phyloP scores from a whole-genome alignment of 2,888 invertebrate species.

The Copidosoma aretas region DNA sequence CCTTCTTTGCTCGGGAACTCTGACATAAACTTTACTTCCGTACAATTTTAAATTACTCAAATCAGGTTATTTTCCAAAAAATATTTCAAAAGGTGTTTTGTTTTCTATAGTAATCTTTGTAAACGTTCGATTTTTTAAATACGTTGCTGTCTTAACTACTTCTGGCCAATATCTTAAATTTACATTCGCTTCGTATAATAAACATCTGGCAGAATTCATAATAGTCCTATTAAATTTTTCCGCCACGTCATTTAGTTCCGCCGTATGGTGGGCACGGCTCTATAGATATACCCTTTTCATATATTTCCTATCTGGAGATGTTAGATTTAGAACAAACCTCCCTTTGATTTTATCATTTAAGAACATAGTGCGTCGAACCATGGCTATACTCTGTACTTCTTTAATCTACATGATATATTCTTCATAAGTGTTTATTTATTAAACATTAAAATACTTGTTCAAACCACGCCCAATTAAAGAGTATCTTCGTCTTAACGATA shows the following conservation, averaged over 20 bases:
- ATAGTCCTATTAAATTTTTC: conserved; percentile 25
- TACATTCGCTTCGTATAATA: conserved; percentile 31
- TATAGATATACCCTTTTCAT: conserved; percentile 34
- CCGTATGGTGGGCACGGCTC: conserved; percentile 19
- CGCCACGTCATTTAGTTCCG: conserved; percentile 33
- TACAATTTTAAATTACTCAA: conserved; percentile 32
- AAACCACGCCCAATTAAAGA: too few species aligned
- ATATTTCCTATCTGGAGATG: too few species aligned
- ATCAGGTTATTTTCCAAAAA: conserved; percentile 31
- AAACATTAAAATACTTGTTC: too few species aligned
- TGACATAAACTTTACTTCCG: conserved; percentile 35
- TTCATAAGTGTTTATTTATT: too few species aligned
- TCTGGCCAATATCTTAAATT: conserved; percentile 22
- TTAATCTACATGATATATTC: too few species aligned
- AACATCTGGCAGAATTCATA: conserved; percentile 31
- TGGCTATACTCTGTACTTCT: too few species aligned
- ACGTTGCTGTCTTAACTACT: conserved; percentile 15
- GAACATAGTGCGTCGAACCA: too few species aligned
- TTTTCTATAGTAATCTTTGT: conserved; percentile 30
- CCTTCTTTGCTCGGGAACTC: conserved; percentile 26
- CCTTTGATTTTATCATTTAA: too few species aligned
- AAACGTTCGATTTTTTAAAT: conserved; percentile 30
- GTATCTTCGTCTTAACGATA: too few species aligned
- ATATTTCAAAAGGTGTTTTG: conserved; percentile 34
- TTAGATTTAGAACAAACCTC: too few species aligned